phyloP scores from a whole-genome alignment of 2,113 vertebrate species.

The Irena cyanogastra region DNA sequence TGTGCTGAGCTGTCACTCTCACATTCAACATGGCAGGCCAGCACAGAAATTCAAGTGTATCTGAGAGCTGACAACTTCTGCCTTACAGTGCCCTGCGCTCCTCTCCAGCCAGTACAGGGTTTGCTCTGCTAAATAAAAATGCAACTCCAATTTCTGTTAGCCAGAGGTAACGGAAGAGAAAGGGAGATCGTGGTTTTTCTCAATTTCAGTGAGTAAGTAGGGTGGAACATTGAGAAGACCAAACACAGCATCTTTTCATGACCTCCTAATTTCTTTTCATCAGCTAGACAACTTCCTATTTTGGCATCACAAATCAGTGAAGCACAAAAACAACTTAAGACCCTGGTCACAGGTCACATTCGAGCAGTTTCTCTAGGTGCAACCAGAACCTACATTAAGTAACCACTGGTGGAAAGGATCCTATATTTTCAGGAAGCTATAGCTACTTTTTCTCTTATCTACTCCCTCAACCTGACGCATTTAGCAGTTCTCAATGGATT shows the following conservation, averaged over 20 bases:
- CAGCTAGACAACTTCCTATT: background rate
- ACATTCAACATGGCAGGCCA: background rate
- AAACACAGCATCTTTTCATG: background rate
- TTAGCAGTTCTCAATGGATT: background rate
- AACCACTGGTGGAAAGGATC: background rate
- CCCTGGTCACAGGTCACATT: background rate
- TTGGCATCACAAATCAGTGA: background rate
- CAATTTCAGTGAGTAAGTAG: background rate
- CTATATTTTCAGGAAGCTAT: background rate
- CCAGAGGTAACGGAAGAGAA: background rate
- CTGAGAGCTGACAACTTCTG: background rate
- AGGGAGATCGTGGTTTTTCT: background rate
- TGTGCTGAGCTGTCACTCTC: conserved; percentile 10
- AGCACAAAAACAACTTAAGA: background rate
- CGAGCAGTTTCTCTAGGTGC: background rate
- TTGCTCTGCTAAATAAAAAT: background rate
- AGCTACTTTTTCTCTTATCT: background rate
- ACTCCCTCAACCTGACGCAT: background rate
- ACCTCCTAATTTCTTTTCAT: background rate
- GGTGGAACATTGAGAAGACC: background rate
- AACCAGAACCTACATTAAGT: background rate
- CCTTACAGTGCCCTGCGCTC: background rate
- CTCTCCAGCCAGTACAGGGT: background rate
- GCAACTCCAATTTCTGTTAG: background rate
- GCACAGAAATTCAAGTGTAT: background rate